phyloP scores from a whole-genome alignment of 35 echinoderm and acorn worm species.

The Hemicentrotus pulcherrimus region DNA sequence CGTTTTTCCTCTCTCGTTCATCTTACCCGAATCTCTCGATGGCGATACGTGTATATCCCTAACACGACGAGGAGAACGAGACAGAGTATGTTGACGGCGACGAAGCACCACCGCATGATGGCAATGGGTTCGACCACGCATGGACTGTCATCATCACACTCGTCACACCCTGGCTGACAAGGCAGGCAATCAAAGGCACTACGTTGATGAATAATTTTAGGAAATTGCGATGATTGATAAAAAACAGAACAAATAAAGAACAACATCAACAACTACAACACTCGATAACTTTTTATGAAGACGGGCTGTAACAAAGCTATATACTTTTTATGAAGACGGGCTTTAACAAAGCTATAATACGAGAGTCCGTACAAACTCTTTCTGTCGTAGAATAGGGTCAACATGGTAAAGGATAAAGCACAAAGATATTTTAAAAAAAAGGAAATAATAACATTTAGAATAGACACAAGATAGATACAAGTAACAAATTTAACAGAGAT shows the following conservation, averaged over 20 bases:
- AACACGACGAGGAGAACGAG: constrained; percentile 62
- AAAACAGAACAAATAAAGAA: not conserved
- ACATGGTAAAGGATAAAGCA: no score
- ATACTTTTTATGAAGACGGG: no score
- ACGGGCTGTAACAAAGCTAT: no score
- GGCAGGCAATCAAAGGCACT: constrained; percentile 72
- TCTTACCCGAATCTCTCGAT: constrained; percentile 58
- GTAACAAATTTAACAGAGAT: no score
- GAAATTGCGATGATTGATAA: not conserved
- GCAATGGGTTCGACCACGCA: constrained; percentile 66
- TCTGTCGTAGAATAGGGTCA: no score
- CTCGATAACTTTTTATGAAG: no score
- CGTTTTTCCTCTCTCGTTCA: not conserved
- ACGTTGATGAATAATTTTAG: not conserved
- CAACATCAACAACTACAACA: not conserved
- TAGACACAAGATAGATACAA: no score
- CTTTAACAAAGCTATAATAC: no score
- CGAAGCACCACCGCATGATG: constrained; percentile 46
- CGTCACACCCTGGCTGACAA: constrained; percentile 71
- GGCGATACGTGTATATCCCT: constrained; percentile 43
- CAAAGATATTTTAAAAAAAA: no score
- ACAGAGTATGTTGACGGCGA: constrained; percentile 41
- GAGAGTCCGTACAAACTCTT: no score
- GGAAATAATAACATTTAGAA: no score
- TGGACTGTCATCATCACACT: constrained; percentile 73